Base-by-base conservation (phyloP, 2,113 vertebrate species). In the Cranoglanis bouderius region DNA sequence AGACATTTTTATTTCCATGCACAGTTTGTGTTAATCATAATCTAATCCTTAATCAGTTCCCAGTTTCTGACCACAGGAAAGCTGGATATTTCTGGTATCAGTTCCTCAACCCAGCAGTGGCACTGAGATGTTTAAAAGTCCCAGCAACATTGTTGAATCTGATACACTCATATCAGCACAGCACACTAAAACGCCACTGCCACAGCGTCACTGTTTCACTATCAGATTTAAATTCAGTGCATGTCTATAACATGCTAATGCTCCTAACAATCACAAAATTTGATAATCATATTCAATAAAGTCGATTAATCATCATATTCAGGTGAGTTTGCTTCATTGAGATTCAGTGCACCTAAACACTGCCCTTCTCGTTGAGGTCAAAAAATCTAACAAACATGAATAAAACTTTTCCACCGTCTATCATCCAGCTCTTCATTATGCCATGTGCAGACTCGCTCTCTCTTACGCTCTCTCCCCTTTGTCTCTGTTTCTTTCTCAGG, bases 401-500 rank as follows among this genome's bases (percentile, higher is more conserved):
- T 55, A 88, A 90, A 92, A 90, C 89, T 67, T 74, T 38, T 75
- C 70, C 88, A 55, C 85, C 85, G 82, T 88, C 85, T 89, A 67
- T 89, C 87, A 88, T 53, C 67, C 46, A 46, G 80, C 80, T 84
- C 80, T 85, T 91, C 90, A 86, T 91, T 88, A 90, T 91, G 67
- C 86, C 77, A 88, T 49, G 75, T 86, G 88, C 78, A 89, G 55
- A 57, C 89, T 35, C 61, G 43, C 74, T 89, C 53, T 70, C 80
- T 87, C 80, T 74, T 46, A 92, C 93, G 91, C 90, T 93, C 92
- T 93, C 93, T 93, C 12, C 38, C 84, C 78, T 90, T 88, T 85
- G 90, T 90, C 92, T 93, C 92, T 91, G 89, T 92, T 91, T 88
- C 55, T 92, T 91, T 91, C 93, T 92, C 90, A 88, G 88, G 85